A percentile compares a stretch with the other conserved stretches of the same genome.
Evolutionary conservation across 2,888 invertebrate genomes (phyloP).

Genomic region (Drosophila subquinaria): DNA sequence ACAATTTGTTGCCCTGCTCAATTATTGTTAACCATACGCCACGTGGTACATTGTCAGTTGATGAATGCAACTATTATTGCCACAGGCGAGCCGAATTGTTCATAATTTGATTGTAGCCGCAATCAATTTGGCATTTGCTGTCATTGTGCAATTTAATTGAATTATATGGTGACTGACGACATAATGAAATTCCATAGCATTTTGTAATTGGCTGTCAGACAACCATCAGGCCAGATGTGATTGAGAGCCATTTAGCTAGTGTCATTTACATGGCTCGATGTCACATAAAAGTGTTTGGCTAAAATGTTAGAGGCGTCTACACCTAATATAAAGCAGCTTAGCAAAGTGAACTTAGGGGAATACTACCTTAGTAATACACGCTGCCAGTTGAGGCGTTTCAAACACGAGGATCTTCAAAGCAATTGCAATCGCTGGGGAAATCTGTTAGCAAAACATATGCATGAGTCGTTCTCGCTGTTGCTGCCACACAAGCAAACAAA

Average conservation of each 20-base stretch:
- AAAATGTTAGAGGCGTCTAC: conserved; percentile 39
- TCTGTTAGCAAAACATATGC: conserved; percentile 69
- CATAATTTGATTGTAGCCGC: conserved; percentile 53
- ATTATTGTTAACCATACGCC: conserved; percentile 37
- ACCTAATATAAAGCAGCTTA: conserved; percentile 45
- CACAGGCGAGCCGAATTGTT: conserved; percentile 38
- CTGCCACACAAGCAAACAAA: conserved; percentile 42
- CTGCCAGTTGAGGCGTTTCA: not conserved
- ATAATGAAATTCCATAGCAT: conserved; percentile 17
- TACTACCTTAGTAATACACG: conserved; percentile 28
- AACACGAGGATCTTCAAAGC: conserved; percentile 58
- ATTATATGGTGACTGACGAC: conserved; percentile 34
- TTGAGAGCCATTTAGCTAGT: conserved; percentile 29
- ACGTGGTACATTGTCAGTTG: conserved; percentile 45
- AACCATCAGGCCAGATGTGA: conserved; percentile 9
- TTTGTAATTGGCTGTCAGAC: conserved; percentile 40
- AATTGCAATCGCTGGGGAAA: conserved; percentile 70
- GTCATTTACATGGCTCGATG: conserved; percentile 27
- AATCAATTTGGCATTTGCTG: conserved; percentile 41
- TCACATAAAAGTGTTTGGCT: conserved; percentile 56
- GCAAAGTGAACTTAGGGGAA: conserved; percentile 69
- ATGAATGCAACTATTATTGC: conserved; percentile 36
- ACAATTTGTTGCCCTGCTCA: conserved; percentile 27
- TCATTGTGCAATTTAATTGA: conserved; percentile 60
- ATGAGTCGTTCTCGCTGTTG: conserved; percentile 30